phyloP scores from a whole-genome alignment of 92 coral and sea anemone genomes.

The Paramuricea clavata region DNA sequence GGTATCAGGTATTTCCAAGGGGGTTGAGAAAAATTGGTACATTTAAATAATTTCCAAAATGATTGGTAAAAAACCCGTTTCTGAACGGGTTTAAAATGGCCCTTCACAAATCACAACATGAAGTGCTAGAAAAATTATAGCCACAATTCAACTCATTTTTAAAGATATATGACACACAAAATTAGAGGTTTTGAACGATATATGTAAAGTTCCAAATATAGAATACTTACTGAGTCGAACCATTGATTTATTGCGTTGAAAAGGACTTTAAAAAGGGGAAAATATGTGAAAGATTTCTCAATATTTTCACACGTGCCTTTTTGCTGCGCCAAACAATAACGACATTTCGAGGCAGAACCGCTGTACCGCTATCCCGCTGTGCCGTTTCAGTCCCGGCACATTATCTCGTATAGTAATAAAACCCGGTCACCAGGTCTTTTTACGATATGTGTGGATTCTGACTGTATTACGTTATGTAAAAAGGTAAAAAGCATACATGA shows the following conservation, averaged over 20 bases:
- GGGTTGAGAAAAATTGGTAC: no score
- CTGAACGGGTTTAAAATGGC: no score
- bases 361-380: background rate
- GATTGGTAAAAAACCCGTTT: no score
- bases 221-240: slow-evolving; percentile 89
- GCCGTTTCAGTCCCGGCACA: background rate
- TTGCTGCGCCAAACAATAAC: slow-evolving; percentile 20
- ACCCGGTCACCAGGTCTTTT: background rate
- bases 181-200: background rate
- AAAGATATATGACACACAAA: background rate
- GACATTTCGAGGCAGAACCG: background rate
- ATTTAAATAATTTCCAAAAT: no score
- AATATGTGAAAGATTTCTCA: background rate
- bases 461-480: no score
- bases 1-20: no score
- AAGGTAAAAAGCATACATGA: no score
- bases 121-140: no score
- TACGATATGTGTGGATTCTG: no score
- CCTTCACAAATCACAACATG: no score
- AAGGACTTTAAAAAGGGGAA: background rate
- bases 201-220: background rate
- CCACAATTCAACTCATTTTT: no score
- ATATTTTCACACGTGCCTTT: slow-evolving; percentile 19
- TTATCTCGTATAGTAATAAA: background rate
- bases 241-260: slow-evolving; percentile 50